Evolutionary conservation across 1,140 invertebrate species (phyloP), one percentile per base, ranked within the genome.

Genomic region (Megalonaias nervosa): DNA sequence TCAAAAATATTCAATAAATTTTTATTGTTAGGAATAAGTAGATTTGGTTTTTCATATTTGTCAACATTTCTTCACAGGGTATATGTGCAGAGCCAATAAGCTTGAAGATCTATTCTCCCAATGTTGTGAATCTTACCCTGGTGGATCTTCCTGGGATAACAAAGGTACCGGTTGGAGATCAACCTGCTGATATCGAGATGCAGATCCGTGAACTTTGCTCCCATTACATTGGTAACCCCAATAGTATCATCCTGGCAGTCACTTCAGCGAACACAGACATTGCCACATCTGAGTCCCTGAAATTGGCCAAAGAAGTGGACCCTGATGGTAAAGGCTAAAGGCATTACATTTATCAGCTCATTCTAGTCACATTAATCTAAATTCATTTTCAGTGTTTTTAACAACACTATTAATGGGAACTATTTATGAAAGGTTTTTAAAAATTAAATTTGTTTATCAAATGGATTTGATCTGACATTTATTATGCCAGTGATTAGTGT

Each of bases 111-210:
- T 99, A 93, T 90, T 99, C 98, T 1, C 94, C 94, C 11, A 93
- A 93, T 79, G 98, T 99, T 62, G 96, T 99, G 26, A 99, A 99
- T 92, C 92, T 99, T 71, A 99, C 98, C 1, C 92, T 99, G 2
- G 97, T 99, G 60, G 99, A 99, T 93, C 92, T 99, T 58, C 99
- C 99, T 71, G 99, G 99, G 75, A 96, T 99, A 23, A 99, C 98
- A 57, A 99, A 99, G 92, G 96, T 97, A 19, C 92, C 93, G 11
- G 92, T 94, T 26, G 93, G 92, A n/a, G 93, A 94, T 82, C 93
- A 94, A 80, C 93, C 93, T 48, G 83, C 88, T 55, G 93, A 94
- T 82, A 94, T 94, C 77, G 93, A 94, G 38, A 59, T 15, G 11
- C 71, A 81, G 66, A 93, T 94, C 60, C 86, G 89, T 55, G 90